These are phyloP conservation scores for Sphaeramia orbicularis DNA, from an alignment of 2,797 vertebrate genomes.

Conservation along the genomic window DNA sequence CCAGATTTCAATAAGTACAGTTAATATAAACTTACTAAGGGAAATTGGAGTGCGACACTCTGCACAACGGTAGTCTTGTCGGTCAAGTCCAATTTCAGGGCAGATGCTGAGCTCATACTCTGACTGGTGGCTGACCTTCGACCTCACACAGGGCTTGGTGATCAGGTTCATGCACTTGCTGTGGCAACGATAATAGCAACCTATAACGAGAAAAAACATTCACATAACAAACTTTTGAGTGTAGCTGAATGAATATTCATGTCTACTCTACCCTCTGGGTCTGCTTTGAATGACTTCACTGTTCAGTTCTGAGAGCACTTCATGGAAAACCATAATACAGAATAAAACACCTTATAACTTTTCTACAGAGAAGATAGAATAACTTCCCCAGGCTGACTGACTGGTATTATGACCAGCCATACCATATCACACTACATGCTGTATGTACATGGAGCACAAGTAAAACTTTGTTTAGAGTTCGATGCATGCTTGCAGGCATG, in stretches of 20 bases:
- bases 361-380: background rate
- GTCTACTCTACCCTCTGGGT: background rate
- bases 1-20: background rate
- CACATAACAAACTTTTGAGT: background rate
- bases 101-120: constrained; percentile 97
- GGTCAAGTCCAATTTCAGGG: constrained; percentile 94
- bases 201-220: constrained; percentile 71
- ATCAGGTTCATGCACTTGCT: constrained; percentile 97
- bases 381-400: background rate
- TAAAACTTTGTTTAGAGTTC: background rate
- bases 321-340: background rate
- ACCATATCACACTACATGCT: background rate
- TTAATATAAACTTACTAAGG: constrained; percentile 87
- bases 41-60: constrained; percentile 94
- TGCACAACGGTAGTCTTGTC: constrained; percentile 95
- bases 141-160: constrained; percentile 93
- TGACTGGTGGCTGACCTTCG: constrained; percentile 97
- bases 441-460: background rate
- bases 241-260: background rate
- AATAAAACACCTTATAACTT: background rate
- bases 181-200: constrained; percentile 96
- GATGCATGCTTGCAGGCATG: background rate
- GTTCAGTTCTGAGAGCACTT: background rate
- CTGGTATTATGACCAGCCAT: background rate
- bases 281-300: background rate